Conservation (phyloP, 2,797 vertebrate genomes). For the Gallinago solitaria region DNA sequence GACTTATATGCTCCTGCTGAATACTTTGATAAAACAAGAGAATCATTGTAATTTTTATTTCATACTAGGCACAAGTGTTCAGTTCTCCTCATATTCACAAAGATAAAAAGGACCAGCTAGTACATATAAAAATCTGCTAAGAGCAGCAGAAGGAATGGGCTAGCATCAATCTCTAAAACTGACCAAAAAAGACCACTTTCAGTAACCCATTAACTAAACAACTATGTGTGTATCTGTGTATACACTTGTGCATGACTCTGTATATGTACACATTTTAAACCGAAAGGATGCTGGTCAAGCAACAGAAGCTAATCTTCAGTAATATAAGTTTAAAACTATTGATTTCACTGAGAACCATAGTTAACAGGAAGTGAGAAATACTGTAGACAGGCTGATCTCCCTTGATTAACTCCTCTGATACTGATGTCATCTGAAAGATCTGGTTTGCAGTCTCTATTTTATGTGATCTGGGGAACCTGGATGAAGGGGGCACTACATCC, state of each 20-base stretch:
- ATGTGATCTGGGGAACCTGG: background rate
- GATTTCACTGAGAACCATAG: background rate
- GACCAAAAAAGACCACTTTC: background rate
- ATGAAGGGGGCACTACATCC: background rate
- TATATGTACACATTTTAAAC: accelerated
- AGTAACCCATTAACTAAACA: background rate
- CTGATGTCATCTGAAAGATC: background rate
- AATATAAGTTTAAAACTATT: background rate
- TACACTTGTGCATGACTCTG: background rate
- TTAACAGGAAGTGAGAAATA: background rate
- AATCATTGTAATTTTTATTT: background rate
- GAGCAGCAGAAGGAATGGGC: background rate
- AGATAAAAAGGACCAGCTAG: background rate
- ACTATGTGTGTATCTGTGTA: accelerated
- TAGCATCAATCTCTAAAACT: background rate
- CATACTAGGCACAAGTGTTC: background rate
- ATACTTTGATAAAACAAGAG: background rate
- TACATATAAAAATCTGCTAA: background rate
- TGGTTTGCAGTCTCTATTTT: background rate
- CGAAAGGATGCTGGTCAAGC: background rate
- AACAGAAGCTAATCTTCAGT: background rate
- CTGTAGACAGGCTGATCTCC: background rate
- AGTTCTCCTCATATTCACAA: background rate
- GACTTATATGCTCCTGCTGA: background rate
- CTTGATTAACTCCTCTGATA: background rate